These are phyloP conservation scores for Puffinus mauretanicus DNA, from an alignment of 2,113 vertebrate species.

Conservation along the genomic window DNA sequence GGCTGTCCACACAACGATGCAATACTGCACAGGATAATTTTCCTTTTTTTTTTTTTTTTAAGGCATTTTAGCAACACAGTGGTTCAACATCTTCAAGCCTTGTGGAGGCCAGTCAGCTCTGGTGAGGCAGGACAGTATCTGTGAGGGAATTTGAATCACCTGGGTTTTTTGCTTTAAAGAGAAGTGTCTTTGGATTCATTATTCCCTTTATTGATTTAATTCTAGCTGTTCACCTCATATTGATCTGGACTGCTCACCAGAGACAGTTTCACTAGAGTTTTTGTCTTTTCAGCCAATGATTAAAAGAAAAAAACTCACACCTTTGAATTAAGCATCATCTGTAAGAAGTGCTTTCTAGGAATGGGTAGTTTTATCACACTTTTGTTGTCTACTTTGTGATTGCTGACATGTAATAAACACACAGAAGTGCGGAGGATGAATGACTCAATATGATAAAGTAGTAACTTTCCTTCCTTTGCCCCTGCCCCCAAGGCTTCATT, in stretches of 20 bases:
- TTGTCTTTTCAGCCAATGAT: background rate
- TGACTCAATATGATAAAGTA: background rate
- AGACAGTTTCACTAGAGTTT: background rate
- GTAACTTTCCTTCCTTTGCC: background rate
- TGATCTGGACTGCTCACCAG: background rate
- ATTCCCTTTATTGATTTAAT: conserved; percentile 33
- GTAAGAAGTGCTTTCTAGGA: background rate
- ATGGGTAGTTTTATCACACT: background rate
- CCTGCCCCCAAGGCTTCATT: background rate
- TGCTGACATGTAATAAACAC: background rate
- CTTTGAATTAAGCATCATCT: background rate
- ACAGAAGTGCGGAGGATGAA: background rate
- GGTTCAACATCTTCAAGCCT: background rate
- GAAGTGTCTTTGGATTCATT: background rate
- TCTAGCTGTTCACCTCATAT: background rate
- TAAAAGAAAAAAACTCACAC: background rate
- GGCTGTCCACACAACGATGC: fast-evolving
- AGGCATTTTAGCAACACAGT: background rate
- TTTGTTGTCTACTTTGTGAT: background rate
- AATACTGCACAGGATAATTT: background rate
- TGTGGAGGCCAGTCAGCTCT: background rate
- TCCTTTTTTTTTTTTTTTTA: too few relatives aligned
- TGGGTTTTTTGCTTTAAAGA: background rate
- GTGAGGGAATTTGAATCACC: background rate
- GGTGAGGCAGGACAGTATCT: background rate